Percentiles rank a stretch among this genome's conserved stretches.
Evolutionary conservation across 1,140 invertebrate genomes (phyloP).

Genomic region (Orius insidiosus): DNA sequence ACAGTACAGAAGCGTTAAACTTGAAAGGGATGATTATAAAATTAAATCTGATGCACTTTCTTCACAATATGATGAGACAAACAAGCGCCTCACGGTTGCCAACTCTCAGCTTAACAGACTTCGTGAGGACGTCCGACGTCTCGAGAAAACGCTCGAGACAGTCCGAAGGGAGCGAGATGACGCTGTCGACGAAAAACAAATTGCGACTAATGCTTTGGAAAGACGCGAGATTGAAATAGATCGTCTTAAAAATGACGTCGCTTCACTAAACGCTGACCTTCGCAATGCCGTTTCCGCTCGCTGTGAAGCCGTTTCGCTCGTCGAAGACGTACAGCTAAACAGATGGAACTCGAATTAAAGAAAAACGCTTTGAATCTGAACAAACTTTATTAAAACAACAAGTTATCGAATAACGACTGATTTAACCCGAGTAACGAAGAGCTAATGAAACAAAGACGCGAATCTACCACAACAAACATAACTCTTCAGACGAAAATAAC

Average conservation of each 20-base stretch:
- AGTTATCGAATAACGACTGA: slow-evolving; percentile 57
- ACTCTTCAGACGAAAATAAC: slow-evolving; percentile 57
- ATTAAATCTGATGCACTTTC: slow-evolving; percentile 41
- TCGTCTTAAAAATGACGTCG: slow-evolving; percentile 41
- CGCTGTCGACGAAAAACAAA: slow-evolving; percentile 51
- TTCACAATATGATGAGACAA: slow-evolving; percentile 39
- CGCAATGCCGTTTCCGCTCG: slow-evolving; percentile 51
- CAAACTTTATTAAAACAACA: slow-evolving; percentile 52
- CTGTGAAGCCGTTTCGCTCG: slow-evolving; percentile 59
- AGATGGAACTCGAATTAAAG: slow-evolving; percentile 60
- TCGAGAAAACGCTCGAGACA: slow-evolving; percentile 33
- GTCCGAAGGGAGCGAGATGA: slow-evolving; percentile 40
- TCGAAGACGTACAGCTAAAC: slow-evolving; percentile 65
- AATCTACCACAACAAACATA: slow-evolving; percentile 50
- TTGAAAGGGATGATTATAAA: slow-evolving; percentile 35
- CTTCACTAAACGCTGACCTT: slow-evolving; percentile 43
- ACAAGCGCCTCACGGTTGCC: slow-evolving; percentile 38
- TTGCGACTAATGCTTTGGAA: slow-evolving; percentile 45
- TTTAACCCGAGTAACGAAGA: slow-evolving; percentile 55
- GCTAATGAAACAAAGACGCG: slow-evolving; percentile 52
- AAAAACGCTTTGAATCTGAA: slow-evolving; percentile 69
- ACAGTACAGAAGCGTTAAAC: slow-evolving; percentile 22
- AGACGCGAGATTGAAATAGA: slow-evolving; percentile 49
- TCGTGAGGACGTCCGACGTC: slow-evolving; percentile 32
- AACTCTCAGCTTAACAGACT: slow-evolving; percentile 41